Evolutionary conservation across 1,140 invertebrate species (phyloP).

Genomic region (Heliconius melpomene): DNA sequence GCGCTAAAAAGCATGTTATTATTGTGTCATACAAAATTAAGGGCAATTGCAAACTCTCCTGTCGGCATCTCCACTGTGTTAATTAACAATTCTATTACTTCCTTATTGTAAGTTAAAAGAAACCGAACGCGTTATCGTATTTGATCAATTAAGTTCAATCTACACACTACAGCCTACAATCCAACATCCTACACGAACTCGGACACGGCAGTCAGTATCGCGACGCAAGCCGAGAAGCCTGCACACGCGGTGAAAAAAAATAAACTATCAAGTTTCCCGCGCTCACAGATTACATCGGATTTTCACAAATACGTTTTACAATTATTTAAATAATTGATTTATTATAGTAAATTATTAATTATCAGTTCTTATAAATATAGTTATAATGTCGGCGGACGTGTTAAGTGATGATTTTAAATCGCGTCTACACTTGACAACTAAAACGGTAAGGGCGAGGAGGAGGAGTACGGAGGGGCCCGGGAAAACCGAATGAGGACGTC

Average conservation of each 20-base stretch:
- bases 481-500: slow-evolving; percentile 92
- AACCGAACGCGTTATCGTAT: slow-evolving; percentile 48
- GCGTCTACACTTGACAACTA: slow-evolving; percentile 86
- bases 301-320: neutral
- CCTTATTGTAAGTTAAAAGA: slow-evolving; percentile 46
- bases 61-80: slow-evolving; percentile 28
- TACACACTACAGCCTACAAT: slow-evolving; percentile 52
- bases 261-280: slow-evolving; percentile 39
- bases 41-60: slow-evolving; percentile 36
- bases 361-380: slow-evolving; percentile 4
- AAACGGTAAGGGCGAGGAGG: slow-evolving; percentile 89
- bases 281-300: slow-evolving; percentile 10
- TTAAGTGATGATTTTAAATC: slow-evolving; percentile 89
- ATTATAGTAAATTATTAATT: neutral
- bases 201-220: slow-evolving; percentile 52
- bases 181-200: slow-evolving; percentile 34
- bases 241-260: slow-evolving; percentile 46
- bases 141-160: slow-evolving; percentile 67
- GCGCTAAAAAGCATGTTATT: slow-evolving; percentile 12
- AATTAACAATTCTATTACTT: slow-evolving; percentile 36
- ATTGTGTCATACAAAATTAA: slow-evolving; percentile 31
- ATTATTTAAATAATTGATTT: slow-evolving; percentile 18
- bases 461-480: slow-evolving; percentile 87
- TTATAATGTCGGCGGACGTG: slow-evolving; percentile 86
- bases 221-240: slow-evolving; percentile 68